Evolutionary conservation across 2,888 invertebrate species (phyloP), one percentile per base, ranked within the genome.

Genomic region (Nemotelus nigrinus): DNA sequence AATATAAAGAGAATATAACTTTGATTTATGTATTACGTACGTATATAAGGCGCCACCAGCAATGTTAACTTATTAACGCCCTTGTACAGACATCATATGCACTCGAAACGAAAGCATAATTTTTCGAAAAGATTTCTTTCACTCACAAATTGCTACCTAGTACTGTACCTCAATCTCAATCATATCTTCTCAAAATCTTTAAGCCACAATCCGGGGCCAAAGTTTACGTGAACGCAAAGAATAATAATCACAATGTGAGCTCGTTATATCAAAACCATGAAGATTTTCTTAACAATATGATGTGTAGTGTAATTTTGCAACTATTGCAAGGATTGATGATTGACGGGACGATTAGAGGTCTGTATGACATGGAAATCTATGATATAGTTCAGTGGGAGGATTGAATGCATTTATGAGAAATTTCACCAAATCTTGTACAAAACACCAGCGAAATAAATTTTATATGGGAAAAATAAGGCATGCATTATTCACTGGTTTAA

Each of bases 181-280:
- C 25, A 25, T 25, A 25, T 25, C 25, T 25, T 25, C 25, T 25
- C 25, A 25, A 25, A 25, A 25, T 25, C 25, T 25, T 25, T 25
- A 25, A 25, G 25, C 25, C 60, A 60, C 74, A 74, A 74, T 74
- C 63, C 48, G 44, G 50, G 74, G 74, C 48, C 60, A 74, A 74
- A 74, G 74, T 74, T 74, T 74, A 74, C 60, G 60, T 60, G 74
- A 74, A 74, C 74, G 48, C 48, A 60, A 74, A 63, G 60, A 74
- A 74, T 74, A 74, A 74, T 63, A 47, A 48, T 60, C 4, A n/a
- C 60, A 74, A 63, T 50, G 60, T 63, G 74, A 48, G 63, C 74
- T 74, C 63, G 74, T 74, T 74, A 74, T 63, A 41, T 25, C 57
- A 63, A 63, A 39, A 57, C 3, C 39, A 48, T 44, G 60, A 41